A percentile compares a stretch with the other conserved stretches of the same genome.
Conservation (phyloP, 2,888 invertebrate species). For the Cantharis rustica region DNA sequence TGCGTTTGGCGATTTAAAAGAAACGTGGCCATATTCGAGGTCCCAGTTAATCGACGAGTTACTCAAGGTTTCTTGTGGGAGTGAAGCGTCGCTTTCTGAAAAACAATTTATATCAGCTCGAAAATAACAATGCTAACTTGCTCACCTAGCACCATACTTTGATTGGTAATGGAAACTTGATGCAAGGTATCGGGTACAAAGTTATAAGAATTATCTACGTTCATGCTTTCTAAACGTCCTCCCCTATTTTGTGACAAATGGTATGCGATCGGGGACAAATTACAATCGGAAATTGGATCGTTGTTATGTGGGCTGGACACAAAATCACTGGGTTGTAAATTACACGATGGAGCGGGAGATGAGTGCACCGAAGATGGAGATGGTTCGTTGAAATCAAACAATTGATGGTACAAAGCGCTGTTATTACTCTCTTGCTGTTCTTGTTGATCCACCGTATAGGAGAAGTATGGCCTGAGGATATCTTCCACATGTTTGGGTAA, state of each 20-base stretch:
- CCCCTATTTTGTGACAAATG: slow-evolving; percentile 33
- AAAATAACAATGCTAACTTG: neutral
- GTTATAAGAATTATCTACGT: slow-evolving; percentile 58
- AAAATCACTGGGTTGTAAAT: slow-evolving; percentile 43
- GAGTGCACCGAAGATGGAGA: slow-evolving; percentile 33
- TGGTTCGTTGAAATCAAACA: slow-evolving; percentile 47
- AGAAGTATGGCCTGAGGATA: slow-evolving; percentile 66
- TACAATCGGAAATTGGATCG: slow-evolving; percentile 33
- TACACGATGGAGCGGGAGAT: slow-evolving; percentile 43
- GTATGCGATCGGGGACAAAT: slow-evolving; percentile 36
- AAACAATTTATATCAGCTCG: neutral
- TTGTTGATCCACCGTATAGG: slow-evolving; percentile 57
- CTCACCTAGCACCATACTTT: slow-evolving; percentile 37
- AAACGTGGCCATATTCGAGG: slow-evolving; percentile 51
- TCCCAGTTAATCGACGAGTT: slow-evolving; percentile 51
- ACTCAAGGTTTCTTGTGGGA: slow-evolving; percentile 34
- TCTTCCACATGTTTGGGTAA: slow-evolving; percentile 68
- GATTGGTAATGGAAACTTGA: slow-evolving; percentile 33
- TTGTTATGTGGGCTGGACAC: slow-evolving; percentile 39
- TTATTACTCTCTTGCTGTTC: slow-evolving; percentile 31
- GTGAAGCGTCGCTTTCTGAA: slow-evolving; percentile 27
- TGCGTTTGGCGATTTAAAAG: slow-evolving; percentile 40
- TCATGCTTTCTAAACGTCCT: slow-evolving; percentile 62
- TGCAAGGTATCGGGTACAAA: slow-evolving; percentile 52
- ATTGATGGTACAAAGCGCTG: slow-evolving; percentile 45